Evolutionary conservation across 1,140 invertebrate species (phyloP), one percentile per base, ranked within the genome.

Genomic region (Glomeris maerens): DNA sequence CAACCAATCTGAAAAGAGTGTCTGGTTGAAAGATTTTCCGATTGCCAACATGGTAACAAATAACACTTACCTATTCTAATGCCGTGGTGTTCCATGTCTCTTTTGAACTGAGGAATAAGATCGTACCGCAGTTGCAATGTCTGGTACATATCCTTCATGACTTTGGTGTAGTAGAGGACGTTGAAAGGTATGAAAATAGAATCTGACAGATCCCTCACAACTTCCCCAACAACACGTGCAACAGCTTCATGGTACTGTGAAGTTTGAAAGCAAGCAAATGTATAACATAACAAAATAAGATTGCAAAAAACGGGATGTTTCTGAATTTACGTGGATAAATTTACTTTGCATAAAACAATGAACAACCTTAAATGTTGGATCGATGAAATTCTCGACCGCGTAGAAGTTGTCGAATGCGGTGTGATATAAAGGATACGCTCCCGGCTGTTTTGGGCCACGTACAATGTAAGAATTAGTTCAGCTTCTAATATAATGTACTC

Each of bases 101-200:
- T 49, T 3, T 39, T 7, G 3, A 49, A 22, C 23, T 49, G 47
- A 3, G 47, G 47, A 13, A 40, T 44, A 17, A 49, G n/a, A n/a
- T 49, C 47, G 3, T 40, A 27, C n/a, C 42, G 36, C 5, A 49
- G 26, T 2, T 40, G 47, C 3, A 49, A 27, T 7, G 47, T 26
- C 25, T 49, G 47, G 2, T 21, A n/a, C 3, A 63, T 52, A 47
- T 62, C 59, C 31, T 54, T 51, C 7, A 63, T 31, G 14, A 57
- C 36, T 41, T 61, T 54, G 14, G 62, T 62, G 49, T 64, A 63
- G 29, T 63, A 60, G 29, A 63, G 44, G 22, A 63, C 29, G 40
- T 63, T 63, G 44, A 64, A 63, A 14, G 62, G 62, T 27, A 63
- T 27, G 49, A 63, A 64, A 3, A 58, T 31, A 23, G 62, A 63